Base-by-base conservation (phyloP, 2,888 invertebrate species). In the Notodonta ziczac region DNA sequence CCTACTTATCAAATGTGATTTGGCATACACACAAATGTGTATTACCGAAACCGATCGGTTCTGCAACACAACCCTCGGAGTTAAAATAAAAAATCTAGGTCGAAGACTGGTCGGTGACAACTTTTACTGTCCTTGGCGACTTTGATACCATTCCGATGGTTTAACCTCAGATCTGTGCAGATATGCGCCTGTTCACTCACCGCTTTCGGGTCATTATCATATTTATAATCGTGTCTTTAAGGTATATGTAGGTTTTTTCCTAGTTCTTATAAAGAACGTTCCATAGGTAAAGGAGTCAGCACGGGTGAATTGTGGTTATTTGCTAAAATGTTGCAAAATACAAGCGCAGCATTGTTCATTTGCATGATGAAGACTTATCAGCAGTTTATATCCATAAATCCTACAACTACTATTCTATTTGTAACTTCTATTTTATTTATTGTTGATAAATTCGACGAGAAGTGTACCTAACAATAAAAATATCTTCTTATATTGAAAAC, bases 121-220 rank as follows among this genome's bases (percentile, higher is more conserved):
- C 87, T 87, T 87, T 86, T 82, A 85, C 85, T 66, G 81, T 77
- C 82, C 82, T 82, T 80, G 66, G 57, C 57, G 76, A 72, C 79
- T 82, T 85, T 76, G 72, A 71, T 70, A 77, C 69, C 63, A 62
- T 70, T 67, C 62, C 51, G 50, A 59, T 55, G 5, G 62, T 52
- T 70, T 66, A 67, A 62, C 61, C 57, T 55, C 57, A 76, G 61
- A 54, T 61, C 57, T 59, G 2, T 53, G 40, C 42, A 62, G 40
- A 65, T 61, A 42, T 57, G 56, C 56, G 39, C 14, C 44, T 24
- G 46, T 51, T 50, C 40, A 54, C 55, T 42, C 54, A 62, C 64
- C 35, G 4, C 67, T 60, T 67, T 62, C 66, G 32, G 66, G 67
- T 74, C 67, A 76, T 74, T 76, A 68, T 64, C 74, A 56, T 56